Conservation (phyloP, 2,888 invertebrate genomes). For the Mythimna ferrago region DNA sequence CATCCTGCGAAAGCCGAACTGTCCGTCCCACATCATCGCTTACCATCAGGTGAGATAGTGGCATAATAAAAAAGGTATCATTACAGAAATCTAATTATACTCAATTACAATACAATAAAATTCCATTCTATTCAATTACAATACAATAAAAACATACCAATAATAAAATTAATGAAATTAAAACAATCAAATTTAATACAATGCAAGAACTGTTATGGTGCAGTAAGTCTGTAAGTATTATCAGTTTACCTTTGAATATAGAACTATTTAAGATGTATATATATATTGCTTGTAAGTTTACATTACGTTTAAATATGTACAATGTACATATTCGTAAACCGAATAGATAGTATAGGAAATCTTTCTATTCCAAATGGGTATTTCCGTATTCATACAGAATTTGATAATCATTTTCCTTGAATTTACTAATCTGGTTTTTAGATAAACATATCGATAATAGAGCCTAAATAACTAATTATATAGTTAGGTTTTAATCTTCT, state of each 20-base stretch:
- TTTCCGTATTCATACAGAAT: not conserved
- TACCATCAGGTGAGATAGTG: too few relatives aligned
- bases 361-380: not conserved
- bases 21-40: too few relatives aligned
- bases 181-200: too few relatives aligned
- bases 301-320: not conserved
- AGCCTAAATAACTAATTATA: not conserved
- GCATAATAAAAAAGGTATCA: too few relatives aligned
- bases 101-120: too few relatives aligned
- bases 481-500: not conserved
- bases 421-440: not conserved
- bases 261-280: not conserved
- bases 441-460: not conserved
- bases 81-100: too few relatives aligned
- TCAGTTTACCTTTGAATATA: not conserved
- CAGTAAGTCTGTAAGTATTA: too few relatives aligned
- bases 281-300: not conserved
- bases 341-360: not conserved
- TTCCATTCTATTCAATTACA: too few relatives aligned
- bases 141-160: too few relatives aligned
- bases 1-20: too few relatives aligned
- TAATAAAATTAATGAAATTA: too few relatives aligned
- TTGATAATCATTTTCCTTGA: not conserved
- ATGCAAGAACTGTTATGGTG: too few relatives aligned
- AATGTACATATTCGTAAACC: not conserved